phyloP scores from a whole-genome alignment of 1,140 invertebrate species.

The Amyelois transitella region DNA sequence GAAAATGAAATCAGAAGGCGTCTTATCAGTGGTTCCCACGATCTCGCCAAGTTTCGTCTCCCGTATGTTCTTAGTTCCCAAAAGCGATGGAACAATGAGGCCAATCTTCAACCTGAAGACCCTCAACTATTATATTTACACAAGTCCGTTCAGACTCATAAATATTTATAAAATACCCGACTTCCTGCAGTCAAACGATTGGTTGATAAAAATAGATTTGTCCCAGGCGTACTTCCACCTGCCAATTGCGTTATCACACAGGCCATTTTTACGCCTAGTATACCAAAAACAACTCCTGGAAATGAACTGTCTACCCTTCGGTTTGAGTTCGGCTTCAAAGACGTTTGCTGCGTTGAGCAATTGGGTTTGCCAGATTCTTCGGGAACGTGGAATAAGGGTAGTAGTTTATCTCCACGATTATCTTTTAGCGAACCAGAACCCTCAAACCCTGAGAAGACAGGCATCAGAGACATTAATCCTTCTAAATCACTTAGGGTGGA shows the following conservation, averaged over 20 bases:
- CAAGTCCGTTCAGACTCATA: too few species aligned
- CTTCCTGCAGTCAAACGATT: conserved; percentile 22
- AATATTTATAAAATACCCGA: neutral
- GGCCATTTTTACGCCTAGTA: conserved; percentile 21
- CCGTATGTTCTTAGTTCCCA: too few species aligned
- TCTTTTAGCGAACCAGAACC: neutral
- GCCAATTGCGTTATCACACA: conserved; percentile 20
- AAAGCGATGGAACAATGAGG: too few species aligned
- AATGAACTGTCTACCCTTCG: conserved; percentile 28
- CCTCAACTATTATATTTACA: too few species aligned
- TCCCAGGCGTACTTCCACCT: conserved; percentile 28
- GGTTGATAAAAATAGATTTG: conserved; percentile 25
- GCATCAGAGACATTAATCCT: too few species aligned
- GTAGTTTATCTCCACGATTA: neutral
- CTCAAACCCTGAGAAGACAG: neutral
- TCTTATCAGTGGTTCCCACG: too few species aligned
- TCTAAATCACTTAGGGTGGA: too few species aligned
- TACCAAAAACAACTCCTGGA: conserved; percentile 23
- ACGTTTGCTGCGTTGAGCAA: conserved; percentile 3
- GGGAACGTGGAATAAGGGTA: neutral
- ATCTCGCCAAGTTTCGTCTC: too few species aligned
- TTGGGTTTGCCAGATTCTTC: conserved; percentile 5
- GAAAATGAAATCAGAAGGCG: too few species aligned
- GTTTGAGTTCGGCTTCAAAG: conserved; percentile 4
- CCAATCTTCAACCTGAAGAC: too few species aligned